phyloP scores from a whole-genome alignment of 2,888 invertebrate genomes.

The Erebia ligea region DNA sequence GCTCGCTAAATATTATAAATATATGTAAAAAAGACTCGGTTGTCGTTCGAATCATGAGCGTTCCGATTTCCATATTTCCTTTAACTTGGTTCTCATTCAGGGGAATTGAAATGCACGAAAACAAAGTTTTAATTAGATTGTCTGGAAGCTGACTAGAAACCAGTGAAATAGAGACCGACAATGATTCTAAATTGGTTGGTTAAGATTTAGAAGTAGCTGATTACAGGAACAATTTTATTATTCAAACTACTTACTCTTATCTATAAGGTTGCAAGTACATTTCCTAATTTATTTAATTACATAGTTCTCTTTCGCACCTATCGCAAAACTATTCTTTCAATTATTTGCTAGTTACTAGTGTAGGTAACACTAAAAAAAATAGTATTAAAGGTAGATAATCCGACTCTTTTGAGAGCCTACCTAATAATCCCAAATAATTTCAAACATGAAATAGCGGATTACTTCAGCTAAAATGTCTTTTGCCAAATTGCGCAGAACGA shows the following conservation, averaged over 20 bases:
- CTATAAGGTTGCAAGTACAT: too few relatives aligned
- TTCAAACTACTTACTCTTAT: too few relatives aligned
- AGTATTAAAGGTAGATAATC: too few relatives aligned
- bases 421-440: neutral
- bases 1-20: too few relatives aligned
- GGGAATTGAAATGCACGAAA: constrained; percentile 1
- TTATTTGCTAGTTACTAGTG: too few relatives aligned
- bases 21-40: too few relatives aligned
- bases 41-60: neutral
- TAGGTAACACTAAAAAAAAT: too few relatives aligned
- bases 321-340: too few relatives aligned
- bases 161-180: neutral
- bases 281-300: too few relatives aligned
- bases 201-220: neutral
- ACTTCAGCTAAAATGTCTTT: constrained; percentile 11
- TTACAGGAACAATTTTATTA: too few relatives aligned
- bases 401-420: too few relatives aligned
- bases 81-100: neutral
- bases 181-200: neutral
- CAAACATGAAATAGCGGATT: neutral
- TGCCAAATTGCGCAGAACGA: constrained; percentile 15
- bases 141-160: constrained; percentile 9
- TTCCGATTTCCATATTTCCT: neutral
- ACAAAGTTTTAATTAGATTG: constrained; percentile 17
- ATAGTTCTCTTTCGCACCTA: too few relatives aligned